Base-by-base conservation (phyloP, 2,797 vertebrate genomes). In the Scomberomorus guttatus region DNA sequence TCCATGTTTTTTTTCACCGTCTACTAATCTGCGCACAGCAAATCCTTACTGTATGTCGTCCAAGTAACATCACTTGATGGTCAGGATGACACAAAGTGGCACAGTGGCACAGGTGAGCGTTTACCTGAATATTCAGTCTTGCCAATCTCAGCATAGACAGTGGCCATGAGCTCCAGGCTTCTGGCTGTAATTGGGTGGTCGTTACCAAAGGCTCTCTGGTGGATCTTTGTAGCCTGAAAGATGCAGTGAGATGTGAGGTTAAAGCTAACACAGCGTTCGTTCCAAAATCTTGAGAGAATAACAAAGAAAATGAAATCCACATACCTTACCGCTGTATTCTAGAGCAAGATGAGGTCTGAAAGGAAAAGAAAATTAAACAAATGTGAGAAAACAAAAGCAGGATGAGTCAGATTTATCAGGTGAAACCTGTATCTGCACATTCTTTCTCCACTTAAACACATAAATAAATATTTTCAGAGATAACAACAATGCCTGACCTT, bases 101-200 rank as follows among this genome's bases (percentile, higher is more conserved):
- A 46, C 5, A 42, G 46, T 20, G 46, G 18, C 44, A 46, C 14
- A 15, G 42, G 12, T 42, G 29, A 79, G 27, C 55, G 32, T 72
- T 90, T 92, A 96, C 96, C 95, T 94, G 95, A 94, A 89, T 96
- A 96, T 87, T 96, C 95, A 1, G 94, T 95, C 87, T 95, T 96
- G 80, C 95, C 95, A 44, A 96, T 95, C 89, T 96, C 95, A 85
- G 95, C 95, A 61, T 96, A 96, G 84, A 96, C 94, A 0, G 94
- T 95, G 65, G 95, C 95, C 87, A 96, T 94, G 15, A 96, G 94
- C 92, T 96, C 94, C 90, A 96, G 93, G 81, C 95, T 96, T 83
- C 93, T 93, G 88, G 94, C 92, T 82, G 95, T 96, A 61, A 95
- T 92, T 34, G 95, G 95, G 65, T 96, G 95, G 87, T 96, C 91